Evolutionary conservation across 2,113 vertebrate genomes (phyloP), one percentile per base, ranked within the genome.

Genomic region (Crotalus horridus): DNA sequence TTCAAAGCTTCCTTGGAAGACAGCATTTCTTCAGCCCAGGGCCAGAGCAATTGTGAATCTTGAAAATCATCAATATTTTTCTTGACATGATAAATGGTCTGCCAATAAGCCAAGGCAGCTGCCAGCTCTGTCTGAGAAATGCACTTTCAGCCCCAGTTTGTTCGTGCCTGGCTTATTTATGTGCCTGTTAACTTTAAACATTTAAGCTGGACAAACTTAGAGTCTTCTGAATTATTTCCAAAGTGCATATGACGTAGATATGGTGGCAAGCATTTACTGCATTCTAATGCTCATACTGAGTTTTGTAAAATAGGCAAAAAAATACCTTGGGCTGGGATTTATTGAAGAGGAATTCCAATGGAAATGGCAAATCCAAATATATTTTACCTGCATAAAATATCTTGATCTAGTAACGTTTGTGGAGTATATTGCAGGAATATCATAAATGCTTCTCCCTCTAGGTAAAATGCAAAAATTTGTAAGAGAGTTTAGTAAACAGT

Each of bases 41-140:
- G 91, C 85, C 91, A 92, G 96, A 94, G 96, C 93, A 94, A 94
- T 91, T 94, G 95, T 81, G 69, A 96, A 94, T 96, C 96, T 97
- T 96, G 91, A 96, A 95, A 96, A 95, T 96, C 85, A 8, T 98
- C 97, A 96, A 97, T 98, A 98, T 97, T 97, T 97, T 97, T 97
- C 97, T 97, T 97, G 95, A 97, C 96, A 98, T 98, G 97, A 98
- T 97, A 97, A 97, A 98, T 97, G 96, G 96, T 96, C 96, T 98
- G 97, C 97, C 97, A 98, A 97, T 97, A 97, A 97, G 93, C 94
- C 0, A 8, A 98, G 97, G 96, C 97, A 97, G 96, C 97, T 98
- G 97, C 97, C 97, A 97, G 94, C 95, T 96, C 93, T 93, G 94
- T 97, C 96, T 97, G 96, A 97, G 96, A 96, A 96, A 95, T 92